These are phyloP conservation scores for Thelaira solivaga DNA, from an alignment of 2,888 invertebrate genomes.

Conservation along the genomic window DNA sequence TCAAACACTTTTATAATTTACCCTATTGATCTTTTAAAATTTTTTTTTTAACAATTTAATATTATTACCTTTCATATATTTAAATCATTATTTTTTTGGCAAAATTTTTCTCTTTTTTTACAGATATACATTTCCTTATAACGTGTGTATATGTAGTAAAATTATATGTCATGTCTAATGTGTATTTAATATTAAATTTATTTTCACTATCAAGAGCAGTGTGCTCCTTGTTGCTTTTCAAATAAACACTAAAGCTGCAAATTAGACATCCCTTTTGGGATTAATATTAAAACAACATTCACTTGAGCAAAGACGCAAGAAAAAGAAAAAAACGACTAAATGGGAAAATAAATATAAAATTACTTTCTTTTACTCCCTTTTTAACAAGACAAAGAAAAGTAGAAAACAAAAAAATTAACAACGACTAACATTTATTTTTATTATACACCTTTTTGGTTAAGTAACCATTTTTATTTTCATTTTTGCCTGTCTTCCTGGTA, in stretches of 20 bases:
- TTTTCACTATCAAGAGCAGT: background rate
- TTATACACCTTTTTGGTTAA: slow-evolving; percentile 74
- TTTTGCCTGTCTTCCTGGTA: slow-evolving; percentile 21
- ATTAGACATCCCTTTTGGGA: slow-evolving; percentile 70
- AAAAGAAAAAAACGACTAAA: background rate
- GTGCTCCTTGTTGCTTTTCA: slow-evolving; percentile 22
- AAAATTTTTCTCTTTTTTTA: background rate
- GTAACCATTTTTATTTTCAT: slow-evolving; percentile 20
- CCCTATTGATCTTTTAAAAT: no score
- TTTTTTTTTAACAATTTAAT: no score
- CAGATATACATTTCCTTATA: background rate
- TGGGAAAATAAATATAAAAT: slow-evolving; percentile 11
- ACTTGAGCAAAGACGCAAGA: background rate
- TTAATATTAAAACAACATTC: slow-evolving; percentile 62
- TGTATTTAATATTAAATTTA: slow-evolving; percentile 52
- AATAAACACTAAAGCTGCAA: slow-evolving; percentile 64
- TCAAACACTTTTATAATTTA: no score
- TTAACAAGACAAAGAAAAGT: slow-evolving; percentile 67
- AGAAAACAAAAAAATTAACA: slow-evolving; percentile 70
- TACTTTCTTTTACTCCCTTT: slow-evolving; percentile 44
- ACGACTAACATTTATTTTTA: slow-evolving; percentile 78
- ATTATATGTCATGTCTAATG: slow-evolving; percentile 53
- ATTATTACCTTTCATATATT: no score
- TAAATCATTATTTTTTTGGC: background rate
- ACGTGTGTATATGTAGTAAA: slow-evolving; percentile 20